Conservation (phyloP, 2,113 vertebrate genomes). For the Bubo blakistoni region DNA sequence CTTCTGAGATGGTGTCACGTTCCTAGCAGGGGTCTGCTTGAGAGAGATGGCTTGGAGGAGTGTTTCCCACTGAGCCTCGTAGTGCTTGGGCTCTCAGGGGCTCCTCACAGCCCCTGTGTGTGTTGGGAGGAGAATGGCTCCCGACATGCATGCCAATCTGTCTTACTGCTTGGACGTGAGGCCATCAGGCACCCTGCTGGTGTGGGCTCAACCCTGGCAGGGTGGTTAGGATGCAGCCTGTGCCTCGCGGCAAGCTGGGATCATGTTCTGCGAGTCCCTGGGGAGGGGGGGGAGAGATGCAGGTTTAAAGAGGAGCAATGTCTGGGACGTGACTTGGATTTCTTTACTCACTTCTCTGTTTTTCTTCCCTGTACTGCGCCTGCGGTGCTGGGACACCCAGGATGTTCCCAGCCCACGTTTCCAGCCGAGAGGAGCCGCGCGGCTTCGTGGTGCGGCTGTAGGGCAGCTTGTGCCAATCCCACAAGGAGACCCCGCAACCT, state of each 20-base stretch:
- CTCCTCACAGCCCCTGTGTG: neutral
- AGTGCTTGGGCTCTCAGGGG: neutral
- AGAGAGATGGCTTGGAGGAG: neutral
- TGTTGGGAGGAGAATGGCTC: neutral
- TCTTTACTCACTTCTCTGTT: neutral
- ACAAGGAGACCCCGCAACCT: neutral
- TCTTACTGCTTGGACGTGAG: neutral
- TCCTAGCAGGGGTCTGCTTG: neutral
- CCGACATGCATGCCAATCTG: rapidly evolving
- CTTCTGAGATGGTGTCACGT: neutral
- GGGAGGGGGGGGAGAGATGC: neutral
- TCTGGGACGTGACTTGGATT: neutral
- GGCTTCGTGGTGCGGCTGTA: neutral
- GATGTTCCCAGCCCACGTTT: neutral
- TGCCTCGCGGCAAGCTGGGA: neutral
- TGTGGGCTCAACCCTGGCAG: neutral
- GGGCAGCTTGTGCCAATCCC: neutral
- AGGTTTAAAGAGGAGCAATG: neutral
- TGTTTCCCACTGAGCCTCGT: neutral
- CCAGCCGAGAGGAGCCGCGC: neutral
- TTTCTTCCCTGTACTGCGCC: neutral
- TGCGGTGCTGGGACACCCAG: neutral
- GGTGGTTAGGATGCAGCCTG: neutral
- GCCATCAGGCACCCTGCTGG: neutral
- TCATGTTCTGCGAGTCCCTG: neutral